Percentiles rank a stretch among this genome's conserved stretches.
phyloP scores from a whole-genome alignment of 2,888 invertebrate genomes.

The Euspilapteryx auroguttella region DNA sequence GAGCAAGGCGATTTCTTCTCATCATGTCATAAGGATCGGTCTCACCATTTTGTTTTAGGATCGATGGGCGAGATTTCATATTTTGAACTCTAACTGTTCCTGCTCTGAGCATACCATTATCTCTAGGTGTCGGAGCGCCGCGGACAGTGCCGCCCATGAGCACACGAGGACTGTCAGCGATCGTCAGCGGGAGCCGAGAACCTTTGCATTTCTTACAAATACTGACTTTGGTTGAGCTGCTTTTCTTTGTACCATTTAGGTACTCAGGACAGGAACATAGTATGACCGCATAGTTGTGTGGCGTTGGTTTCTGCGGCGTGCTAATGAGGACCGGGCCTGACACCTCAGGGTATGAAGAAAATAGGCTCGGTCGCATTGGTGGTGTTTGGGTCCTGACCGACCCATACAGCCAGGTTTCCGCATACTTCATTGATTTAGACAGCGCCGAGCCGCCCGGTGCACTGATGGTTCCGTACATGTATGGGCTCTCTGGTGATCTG shows the following conservation, averaged over 20 bases:
- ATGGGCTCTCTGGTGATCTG: slow-evolving; percentile 47
- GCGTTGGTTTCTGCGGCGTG: slow-evolving; percentile 57
- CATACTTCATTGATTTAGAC: slow-evolving; percentile 82
- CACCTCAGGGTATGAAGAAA: slow-evolving; percentile 47
- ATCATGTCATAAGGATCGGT: slow-evolving; percentile 82
- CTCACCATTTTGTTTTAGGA: slow-evolving; percentile 62
- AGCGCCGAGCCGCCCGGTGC: slow-evolving; percentile 71
- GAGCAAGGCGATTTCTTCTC: slow-evolving; percentile 73
- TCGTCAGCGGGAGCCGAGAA: slow-evolving; percentile 71
- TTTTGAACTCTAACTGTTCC: slow-evolving; percentile 67
- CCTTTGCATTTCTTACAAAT: slow-evolving; percentile 85
- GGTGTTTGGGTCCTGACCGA: slow-evolving; percentile 65
- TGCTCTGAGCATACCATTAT: slow-evolving; percentile 51
- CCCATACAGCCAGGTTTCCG: slow-evolving; percentile 84
- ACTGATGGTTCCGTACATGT: slow-evolving; percentile 49
- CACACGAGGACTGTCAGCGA: slow-evolving; percentile 59
- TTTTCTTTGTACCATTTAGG: slow-evolving; percentile 73
- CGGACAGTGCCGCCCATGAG: slow-evolving; percentile 66
- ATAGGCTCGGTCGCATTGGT: slow-evolving; percentile 46
- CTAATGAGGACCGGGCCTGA: slow-evolving; percentile 50
- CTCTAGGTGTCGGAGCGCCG: slow-evolving; percentile 46
- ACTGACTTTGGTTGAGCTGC: slow-evolving; percentile 72
- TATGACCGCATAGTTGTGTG: slow-evolving; percentile 70
- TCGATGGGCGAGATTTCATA: slow-evolving; percentile 64
- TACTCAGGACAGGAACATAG: slow-evolving; percentile 83